Base-by-base conservation (phyloP, 2,113 vertebrate species). In the Trematomus loennbergii region DNA sequence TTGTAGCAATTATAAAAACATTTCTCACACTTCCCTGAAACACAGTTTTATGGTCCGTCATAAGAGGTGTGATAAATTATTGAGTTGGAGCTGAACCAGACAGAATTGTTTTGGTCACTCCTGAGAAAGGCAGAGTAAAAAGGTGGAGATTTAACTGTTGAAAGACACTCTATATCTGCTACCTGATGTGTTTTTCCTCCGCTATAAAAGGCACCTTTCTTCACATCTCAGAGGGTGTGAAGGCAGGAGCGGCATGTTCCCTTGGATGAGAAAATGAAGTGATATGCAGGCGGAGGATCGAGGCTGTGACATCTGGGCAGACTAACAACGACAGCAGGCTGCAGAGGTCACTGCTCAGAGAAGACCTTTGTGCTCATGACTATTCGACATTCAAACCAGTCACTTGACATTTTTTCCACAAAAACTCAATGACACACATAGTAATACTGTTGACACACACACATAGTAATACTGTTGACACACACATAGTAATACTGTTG, bases 301-400 rank as follows among this genome's bases (percentile, higher is more conserved):
- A 33, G 67, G 49, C 29, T 18, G 43, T 77, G 75, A 76, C 76
- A 81, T 67, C 36, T n/a, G 68, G 63, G 53, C 73, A 59, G 74
- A 54, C 54, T 29, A 43, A 48, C 9, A 45, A 25, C 53, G 4
- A 46, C 58, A 52, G 59, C 55, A 49, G 67, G 40, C 78, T 20
- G 66, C 55, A 59, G 71, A 64, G 75, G 58, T 29, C 72, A n/a
- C 18, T 43, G 71, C 53, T 78, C 49, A 4, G 2, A 3, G 2
- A 80, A 55, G 75, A 84, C 88, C 72, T 89, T 75, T 72, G 75
- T 78, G 77, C 69, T 86, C 25, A n/a, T 33, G 54, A 53, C 63
- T 43, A 88, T 89, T 88, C 84, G 78, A 88, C 87, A 86, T 88
- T 90, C 79, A 89, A 88, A 90, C 85, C 68, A 78, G 78, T 75